Evolutionary conservation across 2,797 vertebrate genomes (phyloP), one percentile per base, ranked within the genome.

Genomic region (Poecile montanus): DNA sequence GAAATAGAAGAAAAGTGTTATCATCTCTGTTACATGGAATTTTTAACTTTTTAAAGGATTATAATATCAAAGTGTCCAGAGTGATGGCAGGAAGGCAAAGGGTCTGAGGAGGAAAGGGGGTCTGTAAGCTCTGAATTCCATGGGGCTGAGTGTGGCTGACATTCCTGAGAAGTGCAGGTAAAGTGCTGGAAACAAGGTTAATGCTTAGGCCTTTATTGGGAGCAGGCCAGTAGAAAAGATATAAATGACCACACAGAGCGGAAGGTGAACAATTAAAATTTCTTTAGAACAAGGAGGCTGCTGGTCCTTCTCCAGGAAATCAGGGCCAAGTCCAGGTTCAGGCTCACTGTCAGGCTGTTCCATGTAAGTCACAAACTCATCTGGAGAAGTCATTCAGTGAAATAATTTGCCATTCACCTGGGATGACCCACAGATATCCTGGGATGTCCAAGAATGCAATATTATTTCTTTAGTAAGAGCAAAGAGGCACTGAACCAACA

Each of bases 221-320:
- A 81, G 19, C 2, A 61, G 18, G n/a, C 76, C 83, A 88, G 44
- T 20, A 30, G 62, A 48, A 91, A 73, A 56, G 25, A 79, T 40
- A 36, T 27, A 63, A 88, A 74, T 23, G 54, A 32, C 29, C 57
- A 71, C 57, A 36, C 3, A 9, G 62, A 38, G 29, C 75, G 54
- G 65, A 68, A 83, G 78, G 82, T 83, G 81, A 80, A 66, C 30
- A 75, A 48, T 93, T 83, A 92, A 68, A n/a, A 36, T 40, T 89
- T 61, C 66, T 81, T 68, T 75, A 75, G 50, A 70, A 34, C 32
- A 23, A 40, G 32, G 29, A 94, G 16, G 44, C 54, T 88, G 53
- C 74, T 93, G 62, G 62, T 89, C 10, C 36, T 86, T 62, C 76
- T 91, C 62, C 58, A 84, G 66, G 40, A 93, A 27, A 57, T 72